These are phyloP conservation scores for Ceratina japonica DNA, from an alignment of 1,140 invertebrate species.

Conservation along the genomic window DNA sequence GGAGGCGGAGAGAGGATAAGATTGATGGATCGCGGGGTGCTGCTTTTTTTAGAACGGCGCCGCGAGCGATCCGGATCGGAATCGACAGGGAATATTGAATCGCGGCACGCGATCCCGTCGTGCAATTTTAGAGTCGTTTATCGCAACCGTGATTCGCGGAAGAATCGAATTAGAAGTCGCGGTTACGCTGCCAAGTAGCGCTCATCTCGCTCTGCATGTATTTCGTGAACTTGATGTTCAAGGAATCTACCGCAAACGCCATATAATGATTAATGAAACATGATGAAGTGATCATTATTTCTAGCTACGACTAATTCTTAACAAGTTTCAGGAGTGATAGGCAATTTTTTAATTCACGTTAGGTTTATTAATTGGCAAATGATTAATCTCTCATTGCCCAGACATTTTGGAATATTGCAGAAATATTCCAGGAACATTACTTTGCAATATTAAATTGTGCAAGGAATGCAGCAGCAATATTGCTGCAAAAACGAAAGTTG, in stretches of 20 bases:
- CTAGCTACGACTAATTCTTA: neutral
- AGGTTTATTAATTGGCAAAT: no score
- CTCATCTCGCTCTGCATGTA: no score
- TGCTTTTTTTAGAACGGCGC: neutral
- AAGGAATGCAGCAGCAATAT: no score
- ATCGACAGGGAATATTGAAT: neutral
- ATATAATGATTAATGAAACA: no score
- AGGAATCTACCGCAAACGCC: neutral
- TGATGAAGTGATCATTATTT: no score
- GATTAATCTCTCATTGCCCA: no score
- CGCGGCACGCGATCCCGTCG: neutral
- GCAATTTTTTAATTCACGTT: no score
- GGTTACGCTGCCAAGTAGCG: conserved; percentile 21
- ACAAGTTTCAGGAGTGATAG: neutral
- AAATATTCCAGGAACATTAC: no score
- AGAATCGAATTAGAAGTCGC: conserved; percentile 50
- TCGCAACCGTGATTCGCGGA: conserved; percentile 39
- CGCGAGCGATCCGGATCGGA: neutral
- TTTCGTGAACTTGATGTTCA: neutral
- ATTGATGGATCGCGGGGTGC: neutral
- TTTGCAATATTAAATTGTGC: no score
- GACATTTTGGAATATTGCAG: no score
- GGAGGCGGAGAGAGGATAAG: neutral
- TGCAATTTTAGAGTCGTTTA: conserved; percentile 7
- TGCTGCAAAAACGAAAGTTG: no score